These are phyloP conservation scores for Rotaria sp. DNA, from an alignment of 2,888 invertebrate genomes.

Conservation along the genomic window DNA sequence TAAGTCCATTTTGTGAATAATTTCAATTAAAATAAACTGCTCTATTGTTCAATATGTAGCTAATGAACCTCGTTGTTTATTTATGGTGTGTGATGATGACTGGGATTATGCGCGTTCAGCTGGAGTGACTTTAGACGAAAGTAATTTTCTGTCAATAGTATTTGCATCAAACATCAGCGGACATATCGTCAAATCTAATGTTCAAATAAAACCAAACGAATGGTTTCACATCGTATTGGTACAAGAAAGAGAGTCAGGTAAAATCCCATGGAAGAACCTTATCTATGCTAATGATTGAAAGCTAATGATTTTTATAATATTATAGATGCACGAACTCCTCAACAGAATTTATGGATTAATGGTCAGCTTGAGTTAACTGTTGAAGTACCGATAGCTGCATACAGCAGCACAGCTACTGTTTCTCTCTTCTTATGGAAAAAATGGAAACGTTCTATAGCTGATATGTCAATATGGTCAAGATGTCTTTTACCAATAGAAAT, in stretches of 20 bases:
- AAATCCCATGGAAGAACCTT: too few relatives aligned
- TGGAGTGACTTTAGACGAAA: neutral
- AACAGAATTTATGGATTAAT: neutral
- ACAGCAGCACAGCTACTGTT: neutral
- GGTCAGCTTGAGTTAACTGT: neutral
- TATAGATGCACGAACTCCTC: neutral
- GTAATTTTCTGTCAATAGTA: neutral
- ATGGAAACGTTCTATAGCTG: neutral
- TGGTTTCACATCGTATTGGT: neutral
- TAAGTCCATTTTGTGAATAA: too few relatives aligned
- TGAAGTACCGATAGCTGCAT: neutral
- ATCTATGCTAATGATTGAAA: too few relatives aligned
- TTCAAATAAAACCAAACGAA: neutral
- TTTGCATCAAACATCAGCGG: neutral
- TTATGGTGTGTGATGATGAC: neutral
- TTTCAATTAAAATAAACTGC: too few relatives aligned
- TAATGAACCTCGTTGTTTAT: neutral
- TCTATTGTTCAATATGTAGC: neutral
- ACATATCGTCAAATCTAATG: neutral
- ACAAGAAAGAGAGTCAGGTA: neutral
- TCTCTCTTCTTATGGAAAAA: neutral
- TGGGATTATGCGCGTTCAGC: neutral
- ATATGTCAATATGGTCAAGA: neutral
- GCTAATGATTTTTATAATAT: neutral
- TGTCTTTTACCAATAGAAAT: neutral